Evolutionary conservation across 2,113 vertebrate genomes (phyloP), one percentile per base, ranked within the genome.

Genomic region (Ammospiza caudacuta): DNA sequence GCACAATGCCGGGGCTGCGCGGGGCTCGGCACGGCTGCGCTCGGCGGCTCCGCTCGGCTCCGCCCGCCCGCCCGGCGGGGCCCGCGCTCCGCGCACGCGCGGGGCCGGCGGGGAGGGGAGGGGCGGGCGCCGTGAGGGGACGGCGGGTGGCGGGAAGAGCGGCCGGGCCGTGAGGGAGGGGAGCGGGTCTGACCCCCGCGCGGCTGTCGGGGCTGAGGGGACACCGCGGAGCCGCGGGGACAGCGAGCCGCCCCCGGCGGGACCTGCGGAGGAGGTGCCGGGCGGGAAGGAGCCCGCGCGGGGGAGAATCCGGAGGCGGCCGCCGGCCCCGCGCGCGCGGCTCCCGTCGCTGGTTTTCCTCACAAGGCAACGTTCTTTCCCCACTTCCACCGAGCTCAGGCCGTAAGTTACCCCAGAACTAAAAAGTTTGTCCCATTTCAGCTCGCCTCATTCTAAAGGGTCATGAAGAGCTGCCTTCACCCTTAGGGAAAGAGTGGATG

Each of bases 121-220:
- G 66, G 68, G 47, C 35, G 68, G 49, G 10, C 35, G 52, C 70
- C 70, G 44, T 75, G 89, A 70, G 72, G 91, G 73, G 80, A 89
- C 68, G 33, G n/a, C 39, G 67, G 44, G 54, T 69, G 92, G 63
- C 57, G 43, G 83, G 47, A 39, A 21, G 51, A 15, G 27, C n/a
- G 54, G 19, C 21, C 9, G 28, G 16, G 58, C 4, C 10, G 37
- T 22, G 24, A 55, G 58, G 68, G 77, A 24, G 7, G 13, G 52
- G 12, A 35, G 15, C 33, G 33, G 21, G 1, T 13, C 5, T 4
- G n/a, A 17, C 1, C 23, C 14, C 54, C 31, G 57, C 1, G 46
- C 8, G 51, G 35, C 9, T 25, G 43, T 20, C 33, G 29, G 43
- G 31, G 19, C 55, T 37, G 49, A 22, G 57, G n/a, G 58, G 44